Evolutionary conservation across 2,113 vertebrate species (phyloP).

Genomic region (Salvelinus alpinus): DNA sequence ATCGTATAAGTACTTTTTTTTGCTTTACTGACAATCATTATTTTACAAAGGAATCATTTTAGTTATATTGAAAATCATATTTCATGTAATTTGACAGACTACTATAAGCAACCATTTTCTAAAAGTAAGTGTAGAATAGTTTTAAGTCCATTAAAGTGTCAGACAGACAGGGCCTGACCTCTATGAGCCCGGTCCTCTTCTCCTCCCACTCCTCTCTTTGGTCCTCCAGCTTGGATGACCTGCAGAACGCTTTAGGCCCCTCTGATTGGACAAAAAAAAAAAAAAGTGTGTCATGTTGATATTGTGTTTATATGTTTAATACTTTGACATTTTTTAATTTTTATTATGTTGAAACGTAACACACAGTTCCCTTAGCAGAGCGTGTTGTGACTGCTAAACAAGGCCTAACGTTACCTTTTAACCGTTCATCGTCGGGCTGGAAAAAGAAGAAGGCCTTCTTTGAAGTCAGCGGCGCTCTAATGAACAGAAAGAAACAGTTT

Average conservation of each 20-base stretch:
- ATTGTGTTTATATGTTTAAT: no score
- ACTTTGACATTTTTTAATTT: no score
- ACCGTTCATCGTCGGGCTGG: constrained; percentile 75
- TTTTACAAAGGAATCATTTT: not conserved
- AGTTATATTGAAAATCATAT: not conserved
- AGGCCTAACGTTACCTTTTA: constrained; percentile 72
- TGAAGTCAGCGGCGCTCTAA: constrained; percentile 57
- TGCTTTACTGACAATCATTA: not conserved
- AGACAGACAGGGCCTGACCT: constrained; percentile 45
- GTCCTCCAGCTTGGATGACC: constrained; percentile 65
- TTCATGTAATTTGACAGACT: not conserved
- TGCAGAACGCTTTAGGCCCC: constrained; percentile 82
- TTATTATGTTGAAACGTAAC: no score
- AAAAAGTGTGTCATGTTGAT: not conserved
- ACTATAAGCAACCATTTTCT: not conserved
- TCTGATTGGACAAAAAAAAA: constrained; percentile 52
- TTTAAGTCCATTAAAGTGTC: not conserved
- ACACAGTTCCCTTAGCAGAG: no score
- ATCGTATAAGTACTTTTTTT: no score
- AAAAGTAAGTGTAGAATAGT: not conserved
- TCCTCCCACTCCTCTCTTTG: constrained; percentile 83
- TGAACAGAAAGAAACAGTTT: not conserved
- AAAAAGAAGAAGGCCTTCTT: constrained; percentile 83
- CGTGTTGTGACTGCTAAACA: no score
- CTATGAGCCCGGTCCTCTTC: constrained; percentile 60